Percentiles rank a stretch among this genome's conserved stretches.
Conservation (phyloP, 2,888 invertebrate species). For the Craniophora ligustri region DNA sequence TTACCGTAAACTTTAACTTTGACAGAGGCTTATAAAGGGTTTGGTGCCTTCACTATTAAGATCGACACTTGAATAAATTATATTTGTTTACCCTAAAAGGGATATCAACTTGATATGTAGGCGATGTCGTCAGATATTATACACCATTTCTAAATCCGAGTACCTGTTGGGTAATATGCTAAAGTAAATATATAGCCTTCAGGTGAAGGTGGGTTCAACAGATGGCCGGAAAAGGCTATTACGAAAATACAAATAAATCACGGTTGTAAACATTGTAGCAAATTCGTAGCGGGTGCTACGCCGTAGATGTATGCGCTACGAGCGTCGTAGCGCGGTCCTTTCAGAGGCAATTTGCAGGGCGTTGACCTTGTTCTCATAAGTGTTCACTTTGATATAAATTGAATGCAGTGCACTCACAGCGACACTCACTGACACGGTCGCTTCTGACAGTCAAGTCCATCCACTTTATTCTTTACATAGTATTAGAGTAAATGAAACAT, state of each 20-base stretch:
- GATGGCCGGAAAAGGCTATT: too few species aligned
- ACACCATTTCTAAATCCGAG: background rate
- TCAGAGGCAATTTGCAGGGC: conserved; percentile 39
- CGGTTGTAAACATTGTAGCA: conserved; percentile 38
- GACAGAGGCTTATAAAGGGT: conserved; percentile 17
- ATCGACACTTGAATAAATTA: conserved; percentile 39
- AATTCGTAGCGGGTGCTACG: conserved; percentile 44
- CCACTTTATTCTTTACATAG: background rate
- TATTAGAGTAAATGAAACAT: too few species aligned
- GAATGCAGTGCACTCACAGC: conserved; percentile 12
- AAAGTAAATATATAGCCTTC: conserved; percentile 5
- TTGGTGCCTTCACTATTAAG: conserved; percentile 4
- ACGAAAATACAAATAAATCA: too few species aligned
- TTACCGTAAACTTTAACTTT: conserved; percentile 6
- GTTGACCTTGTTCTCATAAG: conserved; percentile 43
- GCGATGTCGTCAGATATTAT: background rate
- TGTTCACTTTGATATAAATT: conserved; percentile 29
- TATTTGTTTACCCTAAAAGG: conserved; percentile 28
- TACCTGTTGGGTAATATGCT: background rate
- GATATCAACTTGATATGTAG: background rate
- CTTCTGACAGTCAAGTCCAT: background rate
- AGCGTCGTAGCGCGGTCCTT: conserved; percentile 42
- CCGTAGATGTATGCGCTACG: conserved; percentile 43
- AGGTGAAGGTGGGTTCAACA: too few species aligned
- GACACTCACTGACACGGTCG: background rate